Evolutionary conservation across 2,888 invertebrate genomes (phyloP).

Genomic region (Uropetala carovei): DNA sequence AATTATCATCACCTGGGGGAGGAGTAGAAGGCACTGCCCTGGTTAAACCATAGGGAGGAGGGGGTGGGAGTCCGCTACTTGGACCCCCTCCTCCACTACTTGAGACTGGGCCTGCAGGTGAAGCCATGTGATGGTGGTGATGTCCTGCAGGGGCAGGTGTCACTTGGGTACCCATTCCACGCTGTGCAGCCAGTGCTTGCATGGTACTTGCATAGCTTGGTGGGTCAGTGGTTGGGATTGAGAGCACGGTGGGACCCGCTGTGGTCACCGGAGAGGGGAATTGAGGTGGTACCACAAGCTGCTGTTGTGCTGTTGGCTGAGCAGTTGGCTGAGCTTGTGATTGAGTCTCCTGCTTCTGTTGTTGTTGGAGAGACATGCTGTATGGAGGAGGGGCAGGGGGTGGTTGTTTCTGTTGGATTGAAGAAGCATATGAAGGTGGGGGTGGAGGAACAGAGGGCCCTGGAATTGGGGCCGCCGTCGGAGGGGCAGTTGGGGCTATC

Average conservation of each 20-base stretch:
- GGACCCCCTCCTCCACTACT: background rate
- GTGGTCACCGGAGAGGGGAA: slow-evolving; percentile 70
- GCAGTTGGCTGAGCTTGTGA: slow-evolving; percentile 65
- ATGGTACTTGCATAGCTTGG: slow-evolving; percentile 95
- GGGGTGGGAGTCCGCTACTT: slow-evolving; percentile 77
- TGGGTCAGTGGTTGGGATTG: slow-evolving; percentile 85
- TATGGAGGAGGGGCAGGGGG: slow-evolving; percentile 72
- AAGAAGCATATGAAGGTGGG: slow-evolving; percentile 89
- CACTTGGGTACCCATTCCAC: slow-evolving; percentile 74
- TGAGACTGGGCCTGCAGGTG: background rate
- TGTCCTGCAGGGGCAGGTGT: slow-evolving; percentile 67
- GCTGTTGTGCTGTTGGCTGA: slow-evolving; percentile 73
- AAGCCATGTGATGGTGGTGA: slow-evolving; percentile 78
- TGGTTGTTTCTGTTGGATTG: slow-evolving; percentile 85
- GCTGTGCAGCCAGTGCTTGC: slow-evolving; percentile 86
- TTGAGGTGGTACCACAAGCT: slow-evolving; percentile 15
- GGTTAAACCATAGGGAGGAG: slow-evolving; percentile 82
- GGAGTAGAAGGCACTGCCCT: slow-evolving; percentile 72
- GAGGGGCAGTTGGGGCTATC: slow-evolving; percentile 91
- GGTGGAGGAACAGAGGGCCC: slow-evolving; percentile 79
- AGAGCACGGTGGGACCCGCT: slow-evolving; percentile 73
- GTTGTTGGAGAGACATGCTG: slow-evolving; percentile 73
- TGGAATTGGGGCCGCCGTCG: slow-evolving; percentile 77
- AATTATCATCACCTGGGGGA: slow-evolving; percentile 68
- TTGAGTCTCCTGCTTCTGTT: slow-evolving; percentile 67